Conservation (phyloP, 2,113 vertebrate species). For the Opisthocomus hoazin region DNA sequence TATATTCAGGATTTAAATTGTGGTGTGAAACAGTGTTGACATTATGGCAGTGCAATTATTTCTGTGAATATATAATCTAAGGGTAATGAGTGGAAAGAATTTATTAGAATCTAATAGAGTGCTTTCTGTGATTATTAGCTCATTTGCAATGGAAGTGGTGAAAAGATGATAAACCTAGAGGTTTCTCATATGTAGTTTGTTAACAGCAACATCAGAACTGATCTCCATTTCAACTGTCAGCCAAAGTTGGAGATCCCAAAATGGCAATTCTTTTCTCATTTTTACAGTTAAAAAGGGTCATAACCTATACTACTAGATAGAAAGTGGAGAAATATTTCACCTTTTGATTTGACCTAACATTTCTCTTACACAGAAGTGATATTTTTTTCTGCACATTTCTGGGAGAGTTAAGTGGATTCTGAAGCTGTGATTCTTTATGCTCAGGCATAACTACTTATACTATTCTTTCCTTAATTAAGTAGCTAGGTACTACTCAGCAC, state of each 20-base stretch:
- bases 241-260: neutral
- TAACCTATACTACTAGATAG: neutral
- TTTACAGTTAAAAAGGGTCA: neutral
- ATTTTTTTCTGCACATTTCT: neutral
- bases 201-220: neutral
- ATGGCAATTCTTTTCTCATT: neutral
- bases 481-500: neutral
- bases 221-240: neutral
- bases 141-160: neutral
- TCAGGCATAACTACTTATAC: neutral
- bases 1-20: neutral
- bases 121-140: neutral
- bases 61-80: neutral
- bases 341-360: neutral
- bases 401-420: neutral
- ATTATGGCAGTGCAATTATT: neutral
- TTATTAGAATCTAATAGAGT: neutral
- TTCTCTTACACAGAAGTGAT: neutral
- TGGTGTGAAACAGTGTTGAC: neutral
- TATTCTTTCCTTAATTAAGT: neutral
- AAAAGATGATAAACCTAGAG: neutral
- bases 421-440: neutral
- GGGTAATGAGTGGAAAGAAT: neutral
- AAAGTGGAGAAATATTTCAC: neutral
- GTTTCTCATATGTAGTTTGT: neutral